A percentile compares a stretch with the other conserved stretches of the same genome.
Conservation (phyloP, 2,797 vertebrate genomes). For the Podargus strigoides region DNA sequence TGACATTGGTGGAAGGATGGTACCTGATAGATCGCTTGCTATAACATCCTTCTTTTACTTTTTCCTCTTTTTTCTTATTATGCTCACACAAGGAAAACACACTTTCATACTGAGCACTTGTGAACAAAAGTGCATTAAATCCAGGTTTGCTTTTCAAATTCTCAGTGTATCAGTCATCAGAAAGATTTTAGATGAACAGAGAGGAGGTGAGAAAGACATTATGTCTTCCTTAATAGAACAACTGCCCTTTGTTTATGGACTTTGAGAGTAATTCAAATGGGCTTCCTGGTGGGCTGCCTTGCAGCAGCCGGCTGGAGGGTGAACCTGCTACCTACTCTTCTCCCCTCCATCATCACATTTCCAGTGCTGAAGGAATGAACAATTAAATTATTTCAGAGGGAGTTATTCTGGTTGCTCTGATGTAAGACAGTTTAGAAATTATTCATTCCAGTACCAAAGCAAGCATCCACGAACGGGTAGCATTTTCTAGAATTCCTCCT, state of each 20-base stretch:
- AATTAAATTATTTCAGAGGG: neutral
- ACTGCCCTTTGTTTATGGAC: neutral
- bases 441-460: neutral
- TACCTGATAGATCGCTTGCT: neutral
- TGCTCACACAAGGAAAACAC: neutral
- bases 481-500: neutral
- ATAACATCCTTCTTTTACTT: neutral
- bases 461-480: neutral
- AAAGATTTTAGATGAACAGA: neutral
- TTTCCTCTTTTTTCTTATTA: neutral
- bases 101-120: neutral
- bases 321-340: neutral
- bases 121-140: neutral
- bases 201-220: neutral
- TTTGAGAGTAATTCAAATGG: neutral
- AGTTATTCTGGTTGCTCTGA: neutral
- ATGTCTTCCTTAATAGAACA: neutral
- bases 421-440: neutral
- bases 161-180: neutral
- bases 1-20: neutral
- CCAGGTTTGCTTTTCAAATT: neutral
- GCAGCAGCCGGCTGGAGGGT: fast-evolving
- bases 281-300: neutral
- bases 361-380: neutral
- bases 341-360: neutral